These are phyloP conservation scores for Conomelus anceps DNA, from an alignment of 2,888 invertebrate genomes.

Conservation along the genomic window DNA sequence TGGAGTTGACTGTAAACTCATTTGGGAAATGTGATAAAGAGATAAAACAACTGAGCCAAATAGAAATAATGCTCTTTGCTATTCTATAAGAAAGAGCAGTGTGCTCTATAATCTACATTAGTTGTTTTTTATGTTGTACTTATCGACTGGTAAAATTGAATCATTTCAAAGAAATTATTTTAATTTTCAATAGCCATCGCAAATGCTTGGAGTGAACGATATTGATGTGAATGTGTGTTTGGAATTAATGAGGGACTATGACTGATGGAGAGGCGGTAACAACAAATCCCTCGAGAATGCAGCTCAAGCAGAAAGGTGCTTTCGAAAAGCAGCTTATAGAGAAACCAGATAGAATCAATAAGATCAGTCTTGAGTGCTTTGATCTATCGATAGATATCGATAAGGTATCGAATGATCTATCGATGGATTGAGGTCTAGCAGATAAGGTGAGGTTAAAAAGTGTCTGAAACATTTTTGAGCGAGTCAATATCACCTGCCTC, in stretches of 20 bases:
- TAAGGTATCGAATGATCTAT: too few relatives aligned
- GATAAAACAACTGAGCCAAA: too few relatives aligned
- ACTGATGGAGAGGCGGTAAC: background rate
- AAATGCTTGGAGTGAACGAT: background rate
- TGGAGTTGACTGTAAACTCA: too few relatives aligned
- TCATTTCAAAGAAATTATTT: too few relatives aligned
- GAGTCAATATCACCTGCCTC: background rate
- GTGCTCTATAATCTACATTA: too few relatives aligned
- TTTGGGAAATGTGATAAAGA: too few relatives aligned
- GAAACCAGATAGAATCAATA: background rate
- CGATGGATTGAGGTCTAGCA: background rate
- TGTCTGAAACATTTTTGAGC: background rate
- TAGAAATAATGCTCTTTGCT: too few relatives aligned
- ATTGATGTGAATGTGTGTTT: background rate
- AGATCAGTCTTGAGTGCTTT: background rate
- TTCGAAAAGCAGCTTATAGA: background rate
- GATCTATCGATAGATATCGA: background rate
- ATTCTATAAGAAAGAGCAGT: too few relatives aligned
- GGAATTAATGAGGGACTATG: background rate
- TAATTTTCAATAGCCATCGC: too few relatives aligned
- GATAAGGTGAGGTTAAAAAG: background rate
- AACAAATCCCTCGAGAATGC: background rate
- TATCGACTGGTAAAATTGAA: too few relatives aligned
- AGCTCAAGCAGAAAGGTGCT: background rate
- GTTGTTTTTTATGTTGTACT: too few relatives aligned